Evolutionary conservation across 2,797 vertebrate species (phyloP), one percentile per base, ranked within the genome.

Genomic region (Pseudomugil gertrudae): DNA sequence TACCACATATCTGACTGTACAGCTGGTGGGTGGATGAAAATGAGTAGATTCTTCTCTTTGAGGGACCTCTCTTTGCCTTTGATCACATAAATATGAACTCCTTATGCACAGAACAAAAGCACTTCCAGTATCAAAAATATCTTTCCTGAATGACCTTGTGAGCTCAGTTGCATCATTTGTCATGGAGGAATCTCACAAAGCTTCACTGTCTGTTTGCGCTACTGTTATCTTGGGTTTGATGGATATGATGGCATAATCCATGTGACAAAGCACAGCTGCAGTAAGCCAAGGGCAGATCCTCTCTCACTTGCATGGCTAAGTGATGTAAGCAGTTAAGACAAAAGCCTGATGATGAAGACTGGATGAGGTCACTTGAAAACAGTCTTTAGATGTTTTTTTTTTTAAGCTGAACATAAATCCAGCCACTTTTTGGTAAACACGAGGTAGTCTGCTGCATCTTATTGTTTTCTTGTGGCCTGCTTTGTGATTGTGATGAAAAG

Each of bases 21-120:
- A 73, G 69, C 63, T 68, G 68, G 82, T 79, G 81, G 79, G 78
- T 27, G 77, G 74, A 74, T 51, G 60, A 72, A 66, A 55, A 24
- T 23, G 53, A 61, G 66, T 58, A 53, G 63, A 74, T 30, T 66
- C 60, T 30, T 57, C 54, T 77, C 54, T 85, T 72, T 70, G 57
- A 69, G 30, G 40, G 50, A 58, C 78, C 74, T 77, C 35, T 23
- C 14, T 57, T 69, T 57, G 74, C 64, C 66, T 84, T 71, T 64
- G 17, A 75, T 69, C 63, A 56, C 7, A 17, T 15, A 56, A 5
- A 75, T 69, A 8, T 47, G 9, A 56, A 74, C 57, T 61, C 64
- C 64, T 69, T 56, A 33, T n/a, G 2, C 17, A 5, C 26, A 61
- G 43, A 76, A 54, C 21, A 69, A 60, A 76, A 70, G 57, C 15